Evolutionary conservation across 2,888 invertebrate genomes (phyloP).

Genomic region (Thymelicus sylvestris): DNA sequence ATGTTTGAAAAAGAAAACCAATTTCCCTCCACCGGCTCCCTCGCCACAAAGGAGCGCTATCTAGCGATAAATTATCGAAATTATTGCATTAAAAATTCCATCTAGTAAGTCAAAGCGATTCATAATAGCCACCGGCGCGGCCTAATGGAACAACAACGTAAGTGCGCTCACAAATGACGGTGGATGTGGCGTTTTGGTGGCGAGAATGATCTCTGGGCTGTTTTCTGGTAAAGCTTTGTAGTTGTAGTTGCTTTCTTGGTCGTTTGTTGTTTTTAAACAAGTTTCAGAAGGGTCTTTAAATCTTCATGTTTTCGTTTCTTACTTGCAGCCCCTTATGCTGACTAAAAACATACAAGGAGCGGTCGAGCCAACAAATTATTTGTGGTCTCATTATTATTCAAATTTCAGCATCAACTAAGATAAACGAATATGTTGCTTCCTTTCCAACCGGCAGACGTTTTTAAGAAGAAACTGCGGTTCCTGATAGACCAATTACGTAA

Average conservation of each 20-base stretch:
- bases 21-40: slow-evolving; percentile 63
- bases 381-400: no score
- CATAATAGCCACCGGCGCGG: slow-evolving; percentile 69
- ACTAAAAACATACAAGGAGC: no score
- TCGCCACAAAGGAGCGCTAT: slow-evolving; percentile 78
- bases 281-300: no score
- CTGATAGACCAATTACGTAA: no score
- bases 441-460: no score
- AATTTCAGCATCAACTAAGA: no score
- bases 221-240: slow-evolving; percentile 17
- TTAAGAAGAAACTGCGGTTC: no score
- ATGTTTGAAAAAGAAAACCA: slow-evolving; percentile 79
- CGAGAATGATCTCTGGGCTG: background rate
- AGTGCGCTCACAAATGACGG: slow-evolving; percentile 47
- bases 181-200: slow-evolving; percentile 7
- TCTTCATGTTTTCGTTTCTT: no score
- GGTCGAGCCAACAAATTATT: no score
- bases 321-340: no score
- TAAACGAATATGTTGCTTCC: no score
- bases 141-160: slow-evolving; percentile 53
- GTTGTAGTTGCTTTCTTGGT: background rate
- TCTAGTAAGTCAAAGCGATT: slow-evolving; percentile 88
- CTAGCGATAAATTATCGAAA: slow-evolving; percentile 87
- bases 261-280: slow-evolving; percentile 9
- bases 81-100: slow-evolving; percentile 91